Base-by-base conservation (phyloP, 1,140 invertebrate species). In the Uloborus diversus region DNA sequence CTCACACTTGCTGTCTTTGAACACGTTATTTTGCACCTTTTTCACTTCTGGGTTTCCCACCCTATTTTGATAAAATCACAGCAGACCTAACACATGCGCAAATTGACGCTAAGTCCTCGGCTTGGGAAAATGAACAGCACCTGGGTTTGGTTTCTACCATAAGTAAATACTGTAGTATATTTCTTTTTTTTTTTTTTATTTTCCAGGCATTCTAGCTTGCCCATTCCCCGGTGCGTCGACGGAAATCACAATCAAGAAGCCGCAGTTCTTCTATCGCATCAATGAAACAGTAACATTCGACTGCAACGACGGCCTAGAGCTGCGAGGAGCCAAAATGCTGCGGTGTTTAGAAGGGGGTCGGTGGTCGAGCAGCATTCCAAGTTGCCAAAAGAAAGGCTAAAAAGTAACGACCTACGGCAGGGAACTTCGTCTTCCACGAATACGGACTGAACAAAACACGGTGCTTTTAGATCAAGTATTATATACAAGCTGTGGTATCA, bases 211-310 rank as follows among this genome's bases (percentile, higher is more conserved):
- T 25, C 33, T 64, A 23, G 93, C 94, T 1, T 94, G 93, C 86
- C 93, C 92, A 3, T 95, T 94, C 86, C 93, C 93, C 0, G 94
- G 93, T n/a, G 94, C 92, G 9, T 93, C 92, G 11, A 93, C 94
- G 83, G 93, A 92, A 75, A 93, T 93, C 4, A 69, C 68, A 51
- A 90, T 92, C 17, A 94, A 93, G 4, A 90, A 91, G 0, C 93
- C 94, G 3, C 94, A 94, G 85, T 95, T 94, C 86, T 94, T 93
- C 86, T 95, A 95, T 86, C 91, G 91, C 83, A 93, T 94, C 79
- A 93, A 93, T 1, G 93, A 95, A 85, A 93, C 91, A 23, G 92
- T 95, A 25, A 92, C 91, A 4, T 95, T 94, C 85, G 92, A 93
- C 2, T 95, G 94, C 85, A 91, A 93, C 75, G 90, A 93, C 3